phyloP scores from a whole-genome alignment of 2,113 vertebrate species.

The Condylura cristata region DNA sequence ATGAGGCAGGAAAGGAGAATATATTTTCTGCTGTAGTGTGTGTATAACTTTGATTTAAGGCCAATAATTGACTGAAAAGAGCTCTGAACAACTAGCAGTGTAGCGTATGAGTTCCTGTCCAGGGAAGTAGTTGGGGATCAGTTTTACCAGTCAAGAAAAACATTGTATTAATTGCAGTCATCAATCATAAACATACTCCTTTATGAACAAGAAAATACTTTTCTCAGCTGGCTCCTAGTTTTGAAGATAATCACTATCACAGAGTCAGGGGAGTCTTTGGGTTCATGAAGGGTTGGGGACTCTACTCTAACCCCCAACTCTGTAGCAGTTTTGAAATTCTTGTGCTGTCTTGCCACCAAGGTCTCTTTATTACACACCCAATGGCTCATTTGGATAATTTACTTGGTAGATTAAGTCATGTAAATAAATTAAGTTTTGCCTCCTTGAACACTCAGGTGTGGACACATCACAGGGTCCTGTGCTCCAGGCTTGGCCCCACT shows the following conservation, averaged over 20 bases:
- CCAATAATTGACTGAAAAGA: background rate
- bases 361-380: background rate
- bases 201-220: background rate
- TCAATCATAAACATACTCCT: background rate
- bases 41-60: slow-evolving; percentile 45
- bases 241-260: slow-evolving; percentile 1
- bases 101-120: background rate
- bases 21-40: background rate
- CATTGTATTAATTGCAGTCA: background rate
- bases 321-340: background rate
- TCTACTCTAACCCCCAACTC: background rate
- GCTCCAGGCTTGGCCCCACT: background rate
- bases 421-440: background rate
- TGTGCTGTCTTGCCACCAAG: background rate
- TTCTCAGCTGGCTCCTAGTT: background rate
- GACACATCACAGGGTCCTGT: background rate
- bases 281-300: background rate
- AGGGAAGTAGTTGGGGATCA: background rate
- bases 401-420: fast-evolving
- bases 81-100: background rate
- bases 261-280: background rate
- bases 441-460: background rate
- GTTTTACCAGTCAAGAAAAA: background rate
- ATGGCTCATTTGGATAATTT: background rate
- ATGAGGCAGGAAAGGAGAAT: slow-evolving; percentile 6